Conservation (phyloP, 2,113 vertebrate genomes). For the Ctenodactylus gundi region DNA sequence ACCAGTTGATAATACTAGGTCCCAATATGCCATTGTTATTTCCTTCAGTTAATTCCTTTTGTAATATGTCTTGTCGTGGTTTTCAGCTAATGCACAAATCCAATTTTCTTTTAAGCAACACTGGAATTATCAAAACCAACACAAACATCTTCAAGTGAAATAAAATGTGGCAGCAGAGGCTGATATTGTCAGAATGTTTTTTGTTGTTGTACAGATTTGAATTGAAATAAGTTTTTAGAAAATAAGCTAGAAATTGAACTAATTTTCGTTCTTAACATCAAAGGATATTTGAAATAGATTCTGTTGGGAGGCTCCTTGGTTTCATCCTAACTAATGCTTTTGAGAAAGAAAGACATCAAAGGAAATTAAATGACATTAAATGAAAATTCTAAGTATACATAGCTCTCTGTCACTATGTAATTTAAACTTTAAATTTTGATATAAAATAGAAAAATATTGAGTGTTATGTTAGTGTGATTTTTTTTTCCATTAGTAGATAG, state of each 20-base stretch:
- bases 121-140: constrained; percentile 45
- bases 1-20: constrained; percentile 15
- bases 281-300: constrained; percentile 3
- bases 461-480: neutral
- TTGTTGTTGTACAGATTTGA: neutral
- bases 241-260: neutral
- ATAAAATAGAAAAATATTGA: neutral
- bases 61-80: neutral
- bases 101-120: constrained; percentile 60
- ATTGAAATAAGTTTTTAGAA: constrained; percentile 28
- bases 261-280: neutral
- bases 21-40: neutral
- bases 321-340: neutral
- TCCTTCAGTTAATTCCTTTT: constrained; percentile 54
- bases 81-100: constrained; percentile 59
- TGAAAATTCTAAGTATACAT: neutral
- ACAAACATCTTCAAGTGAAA: constrained; percentile 38
- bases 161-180: neutral
- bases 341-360: neutral
- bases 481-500: neutral
- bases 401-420: neutral
- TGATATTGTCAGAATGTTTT: constrained; percentile 16
- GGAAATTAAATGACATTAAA: neutral
- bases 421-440: neutral
- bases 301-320: neutral